These are phyloP conservation scores for Mystacornis crossleyi DNA, from an alignment of 2,113 vertebrate species.

Conservation along the genomic window DNA sequence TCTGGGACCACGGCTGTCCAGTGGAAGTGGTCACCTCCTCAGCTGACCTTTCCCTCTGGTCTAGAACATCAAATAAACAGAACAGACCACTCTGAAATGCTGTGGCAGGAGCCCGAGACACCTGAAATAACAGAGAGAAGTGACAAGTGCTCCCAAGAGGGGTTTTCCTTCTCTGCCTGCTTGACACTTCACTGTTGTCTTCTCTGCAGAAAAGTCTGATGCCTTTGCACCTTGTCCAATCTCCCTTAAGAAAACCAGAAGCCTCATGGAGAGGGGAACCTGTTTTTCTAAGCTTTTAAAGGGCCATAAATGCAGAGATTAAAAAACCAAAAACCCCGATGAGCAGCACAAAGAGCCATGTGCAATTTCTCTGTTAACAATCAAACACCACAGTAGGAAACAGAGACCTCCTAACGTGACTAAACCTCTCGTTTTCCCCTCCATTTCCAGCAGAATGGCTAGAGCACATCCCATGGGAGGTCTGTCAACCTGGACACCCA, in stretches of 20 bases:
- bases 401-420: background rate
- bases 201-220: background rate
- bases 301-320: background rate
- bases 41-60: background rate
- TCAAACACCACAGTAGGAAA: background rate
- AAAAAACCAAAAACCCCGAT: background rate
- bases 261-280: background rate
- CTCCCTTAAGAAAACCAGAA: background rate
- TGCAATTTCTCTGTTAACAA: background rate
- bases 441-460: background rate
- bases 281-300: background rate
- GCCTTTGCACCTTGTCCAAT: background rate
- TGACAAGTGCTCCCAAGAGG: conserved; percentile 17
- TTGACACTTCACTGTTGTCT: background rate
- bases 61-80: background rate
- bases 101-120: background rate
- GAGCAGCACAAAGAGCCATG: background rate
- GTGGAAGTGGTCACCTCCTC: background rate
- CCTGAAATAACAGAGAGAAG: background rate
- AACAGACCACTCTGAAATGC: background rate
- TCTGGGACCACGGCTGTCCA: background rate
- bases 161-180: background rate
- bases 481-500: background rate
- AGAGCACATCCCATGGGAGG: background rate
- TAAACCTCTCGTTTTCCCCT: background rate